Base-by-base conservation (phyloP, 2,797 vertebrate species). In the Bradypodion pumilum region DNA sequence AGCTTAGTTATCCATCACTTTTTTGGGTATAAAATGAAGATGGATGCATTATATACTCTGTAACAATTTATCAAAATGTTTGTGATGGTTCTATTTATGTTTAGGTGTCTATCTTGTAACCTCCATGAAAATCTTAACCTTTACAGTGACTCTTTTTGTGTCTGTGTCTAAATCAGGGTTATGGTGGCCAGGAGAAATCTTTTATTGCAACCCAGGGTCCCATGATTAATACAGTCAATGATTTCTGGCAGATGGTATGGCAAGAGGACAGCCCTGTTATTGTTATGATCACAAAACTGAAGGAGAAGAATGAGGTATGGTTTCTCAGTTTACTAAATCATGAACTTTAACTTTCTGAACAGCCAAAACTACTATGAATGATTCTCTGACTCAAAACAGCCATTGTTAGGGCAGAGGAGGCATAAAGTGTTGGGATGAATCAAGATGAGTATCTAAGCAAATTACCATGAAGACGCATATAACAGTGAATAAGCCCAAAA, bases 261-360 rank as follows among this genome's bases (percentile, higher is more conserved):
- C 98, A 99, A 94, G 98, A 99, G 91, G 97, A 97, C 91, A 92
- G 96, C 76, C 97, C 98, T 3, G 97, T 98, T 91, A 98, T 99
- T 89, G 97, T 99, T 91, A 99, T 99, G 98, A 99, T 99, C 94
- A 99, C 98, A 91, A 99, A 99, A 89, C 97, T 99, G 88, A 99
- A 99, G 94, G 98, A 99, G 96, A 99, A 98, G 95, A 99, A 99
- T 78, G 98, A 99, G 98, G 98, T 99, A 96, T 77, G 93, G 77
- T 42, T 80, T 80, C 42, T 69, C 25, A 90, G 82, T 35, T 90
- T 62, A 16, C 25, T 37, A 82, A 88, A 59, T 23, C 49, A 60
- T 86, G 40, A 88, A 86, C 21, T 32, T 77, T 80, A 76, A 73
- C 82, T 25, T 49, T 83, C 0, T 62, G 4, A 69, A 69, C 16